Conservation (phyloP, 2,888 invertebrate genomes). For the Morpho deidamia region DNA sequence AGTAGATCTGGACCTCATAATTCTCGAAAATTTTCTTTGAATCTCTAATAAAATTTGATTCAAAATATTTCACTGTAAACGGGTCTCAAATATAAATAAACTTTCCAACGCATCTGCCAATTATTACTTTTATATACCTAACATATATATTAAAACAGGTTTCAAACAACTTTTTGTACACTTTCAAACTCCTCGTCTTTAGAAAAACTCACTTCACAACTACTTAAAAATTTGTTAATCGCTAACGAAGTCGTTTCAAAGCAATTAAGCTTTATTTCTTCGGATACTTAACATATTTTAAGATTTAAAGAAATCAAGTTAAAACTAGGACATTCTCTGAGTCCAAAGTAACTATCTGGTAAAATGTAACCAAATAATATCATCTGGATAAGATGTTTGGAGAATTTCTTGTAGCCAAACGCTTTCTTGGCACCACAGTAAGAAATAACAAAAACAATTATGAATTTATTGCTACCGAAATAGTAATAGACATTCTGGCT, state of each 20-base stretch:
- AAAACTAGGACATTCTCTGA: neutral
- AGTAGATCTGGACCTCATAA: too few relatives aligned
- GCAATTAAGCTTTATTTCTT: slow-evolving; percentile 3
- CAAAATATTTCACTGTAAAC: too few relatives aligned
- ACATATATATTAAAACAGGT: too few relatives aligned
- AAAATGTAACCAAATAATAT: neutral
- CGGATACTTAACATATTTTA: neutral
- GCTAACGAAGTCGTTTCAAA: slow-evolving; percentile 3
- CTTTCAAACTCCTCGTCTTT: neutral
- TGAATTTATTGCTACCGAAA: slow-evolving; percentile 5
- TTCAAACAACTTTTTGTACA: too few relatives aligned
- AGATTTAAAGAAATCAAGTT: neutral
- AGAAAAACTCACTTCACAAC: neutral
- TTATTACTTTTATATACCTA: too few relatives aligned
- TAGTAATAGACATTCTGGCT: neutral
- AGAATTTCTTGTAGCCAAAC: slow-evolving; percentile 1
- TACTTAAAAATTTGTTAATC: neutral
- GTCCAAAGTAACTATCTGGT: neutral
- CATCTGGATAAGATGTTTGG: slow-evolving; percentile 3
- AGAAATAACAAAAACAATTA: slow-evolving; percentile 2
- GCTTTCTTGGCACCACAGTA: slow-evolving; percentile 2
- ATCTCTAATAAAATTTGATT: too few relatives aligned
- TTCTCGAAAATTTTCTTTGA: too few relatives aligned
- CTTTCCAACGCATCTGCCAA: too few relatives aligned
- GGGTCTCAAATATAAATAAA: too few relatives aligned